Evolutionary conservation across 2,797 vertebrate genomes (phyloP).

Genomic region (Tinamus major): DNA sequence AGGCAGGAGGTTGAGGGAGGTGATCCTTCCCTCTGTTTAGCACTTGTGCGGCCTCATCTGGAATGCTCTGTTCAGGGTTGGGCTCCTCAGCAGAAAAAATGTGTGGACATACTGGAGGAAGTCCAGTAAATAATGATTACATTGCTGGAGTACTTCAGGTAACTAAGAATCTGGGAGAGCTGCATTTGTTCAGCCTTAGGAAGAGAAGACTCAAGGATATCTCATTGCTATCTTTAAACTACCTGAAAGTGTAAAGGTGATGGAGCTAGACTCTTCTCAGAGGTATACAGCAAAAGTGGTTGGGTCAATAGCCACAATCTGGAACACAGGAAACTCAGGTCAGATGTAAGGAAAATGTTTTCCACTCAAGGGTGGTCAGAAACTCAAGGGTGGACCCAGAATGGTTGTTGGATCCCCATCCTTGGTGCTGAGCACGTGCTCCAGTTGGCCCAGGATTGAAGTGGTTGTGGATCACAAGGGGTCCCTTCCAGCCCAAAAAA

Average conservation of each 20-base stretch:
- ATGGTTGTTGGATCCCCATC: neutral
- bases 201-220: neutral
- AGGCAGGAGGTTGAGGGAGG: neutral
- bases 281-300: neutral
- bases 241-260: neutral
- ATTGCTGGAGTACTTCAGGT: neutral
- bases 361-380: neutral
- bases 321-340: accelerated
- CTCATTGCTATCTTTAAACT: neutral
- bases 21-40: neutral
- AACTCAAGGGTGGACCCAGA: too few species aligned
- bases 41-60: neutral
- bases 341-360: neutral
- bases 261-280: neutral
- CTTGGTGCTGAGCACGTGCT: neutral
- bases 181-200: neutral
- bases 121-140: neutral
- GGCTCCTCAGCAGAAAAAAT: neutral
- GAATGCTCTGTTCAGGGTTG: neutral
- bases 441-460: neutral
- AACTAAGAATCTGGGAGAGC: neutral
- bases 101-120: neutral
- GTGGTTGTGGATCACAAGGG: neutral
- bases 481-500: neutral
- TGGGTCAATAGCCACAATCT: accelerated